Percentiles rank a stretch among this genome's conserved stretches.
Evolutionary conservation across 2,888 invertebrate genomes (phyloP).

Genomic region (Stratiomys singularior): DNA sequence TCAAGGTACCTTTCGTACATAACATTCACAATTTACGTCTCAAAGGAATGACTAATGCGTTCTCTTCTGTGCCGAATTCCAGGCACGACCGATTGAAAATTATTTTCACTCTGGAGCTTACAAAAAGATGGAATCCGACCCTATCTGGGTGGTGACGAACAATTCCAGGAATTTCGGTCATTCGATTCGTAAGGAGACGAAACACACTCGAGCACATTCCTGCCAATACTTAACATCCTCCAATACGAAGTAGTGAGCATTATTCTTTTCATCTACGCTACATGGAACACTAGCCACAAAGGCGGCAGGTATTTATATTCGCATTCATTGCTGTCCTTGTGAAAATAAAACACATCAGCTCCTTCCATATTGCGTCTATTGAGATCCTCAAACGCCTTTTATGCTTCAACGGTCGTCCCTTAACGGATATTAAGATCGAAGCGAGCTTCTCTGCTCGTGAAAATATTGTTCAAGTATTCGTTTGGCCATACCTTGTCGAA

Average conservation of each 20-base stretch:
- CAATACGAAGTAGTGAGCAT: slow-evolving; percentile 7
- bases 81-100: background rate
- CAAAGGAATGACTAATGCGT: no score
- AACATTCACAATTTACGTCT: no score
- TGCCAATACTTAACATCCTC: background rate
- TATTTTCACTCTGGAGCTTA: background rate
- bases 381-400: background rate
- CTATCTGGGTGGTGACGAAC: background rate
- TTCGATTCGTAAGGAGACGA: background rate
- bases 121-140: background rate
- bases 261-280: background rate
- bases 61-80: no score
- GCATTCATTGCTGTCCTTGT: background rate
- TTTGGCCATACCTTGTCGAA: slow-evolving; percentile 17
- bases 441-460: background rate
- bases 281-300: slow-evolving; percentile 4
- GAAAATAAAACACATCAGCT: background rate
- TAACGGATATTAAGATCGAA: background rate
- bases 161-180: slow-evolving; percentile 11
- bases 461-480: slow-evolving; percentile 19
- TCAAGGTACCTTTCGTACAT: no score
- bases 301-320: background rate
- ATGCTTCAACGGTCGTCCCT: slow-evolving; percentile 2
- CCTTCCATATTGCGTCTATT: background rate
- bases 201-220: slow-evolving; percentile 14